A percentile compares a stretch with the other conserved stretches of the same genome.
phyloP scores from a whole-genome alignment of 2,888 invertebrate genomes.

The Cryptocheilus praepositus region DNA sequence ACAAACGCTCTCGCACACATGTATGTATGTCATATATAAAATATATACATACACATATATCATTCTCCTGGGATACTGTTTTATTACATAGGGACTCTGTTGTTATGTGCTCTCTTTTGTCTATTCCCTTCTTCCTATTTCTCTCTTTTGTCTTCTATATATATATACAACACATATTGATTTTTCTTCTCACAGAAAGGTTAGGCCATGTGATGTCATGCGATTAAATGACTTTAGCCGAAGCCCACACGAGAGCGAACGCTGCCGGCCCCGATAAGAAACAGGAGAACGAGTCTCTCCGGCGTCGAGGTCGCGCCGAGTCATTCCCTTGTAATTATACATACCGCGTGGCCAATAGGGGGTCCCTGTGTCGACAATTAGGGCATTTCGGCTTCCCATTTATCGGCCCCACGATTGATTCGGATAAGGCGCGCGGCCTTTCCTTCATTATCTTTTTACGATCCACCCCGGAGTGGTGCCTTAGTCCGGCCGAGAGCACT shows the following conservation, averaged over 20 bases:
- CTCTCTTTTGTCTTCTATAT: too few species aligned
- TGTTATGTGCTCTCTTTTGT: too few species aligned
- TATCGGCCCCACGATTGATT: conserved; percentile 61
- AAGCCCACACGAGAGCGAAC: conserved; percentile 31
- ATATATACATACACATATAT: too few species aligned
- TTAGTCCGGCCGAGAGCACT: not conserved
- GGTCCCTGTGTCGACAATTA: conserved; percentile 66
- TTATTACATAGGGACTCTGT: too few species aligned
- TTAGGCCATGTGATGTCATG: conserved; percentile 59
- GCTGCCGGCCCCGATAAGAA: conserved; percentile 52
- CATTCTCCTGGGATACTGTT: too few species aligned
- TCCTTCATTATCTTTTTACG: conserved; percentile 52
- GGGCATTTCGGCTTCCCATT: conserved; percentile 66
- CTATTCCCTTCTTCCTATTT: too few species aligned
- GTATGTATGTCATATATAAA: too few species aligned
- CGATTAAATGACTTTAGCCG: conserved; percentile 68
- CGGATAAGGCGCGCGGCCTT: conserved; percentile 53
- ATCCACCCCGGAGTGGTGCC: conserved; percentile 14
- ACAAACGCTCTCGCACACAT: too few species aligned
- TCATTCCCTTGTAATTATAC: conserved; percentile 72
- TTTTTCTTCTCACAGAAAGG: too few species aligned
- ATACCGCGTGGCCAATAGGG: conserved; percentile 68
- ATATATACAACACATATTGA: too few species aligned
- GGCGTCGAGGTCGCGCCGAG: conserved; percentile 60
- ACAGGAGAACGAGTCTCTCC: conserved; percentile 11